Conservation (phyloP, 2,113 vertebrate genomes). For the Aegypius monachus region DNA sequence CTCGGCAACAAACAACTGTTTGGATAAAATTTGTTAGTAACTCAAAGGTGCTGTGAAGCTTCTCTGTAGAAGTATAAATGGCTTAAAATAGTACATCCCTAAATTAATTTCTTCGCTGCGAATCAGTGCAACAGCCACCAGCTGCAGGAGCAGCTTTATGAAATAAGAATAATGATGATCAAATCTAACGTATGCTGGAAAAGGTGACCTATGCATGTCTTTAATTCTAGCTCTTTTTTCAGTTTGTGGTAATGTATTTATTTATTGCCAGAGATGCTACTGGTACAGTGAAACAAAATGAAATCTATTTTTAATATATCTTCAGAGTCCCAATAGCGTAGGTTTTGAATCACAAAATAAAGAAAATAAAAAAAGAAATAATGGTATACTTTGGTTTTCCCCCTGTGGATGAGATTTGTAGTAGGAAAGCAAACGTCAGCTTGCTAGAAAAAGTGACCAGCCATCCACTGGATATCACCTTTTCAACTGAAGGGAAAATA, state of each 20-base stretch:
- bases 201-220: neutral
- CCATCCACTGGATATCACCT: neutral
- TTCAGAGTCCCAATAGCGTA: neutral
- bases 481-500: slow-evolving; percentile 6
- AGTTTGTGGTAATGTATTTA: neutral
- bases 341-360: neutral
- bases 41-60: neutral
- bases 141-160: neutral
- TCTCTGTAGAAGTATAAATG: neutral
- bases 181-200: neutral
- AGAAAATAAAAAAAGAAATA: neutral
- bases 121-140: neutral
- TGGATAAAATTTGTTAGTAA: neutral
- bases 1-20: neutral
- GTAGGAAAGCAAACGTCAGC: neutral
- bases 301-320: neutral
- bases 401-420: neutral
- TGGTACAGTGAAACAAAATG: neutral
- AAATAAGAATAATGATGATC: neutral
- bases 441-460: neutral
- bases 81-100: neutral
- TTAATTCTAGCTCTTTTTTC: neutral
- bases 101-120: neutral
- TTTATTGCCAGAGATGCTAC: neutral
- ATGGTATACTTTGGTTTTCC: neutral